These are phyloP conservation scores for Vanessa atalanta DNA, from an alignment of 1,140 invertebrate species.

Conservation along the genomic window DNA sequence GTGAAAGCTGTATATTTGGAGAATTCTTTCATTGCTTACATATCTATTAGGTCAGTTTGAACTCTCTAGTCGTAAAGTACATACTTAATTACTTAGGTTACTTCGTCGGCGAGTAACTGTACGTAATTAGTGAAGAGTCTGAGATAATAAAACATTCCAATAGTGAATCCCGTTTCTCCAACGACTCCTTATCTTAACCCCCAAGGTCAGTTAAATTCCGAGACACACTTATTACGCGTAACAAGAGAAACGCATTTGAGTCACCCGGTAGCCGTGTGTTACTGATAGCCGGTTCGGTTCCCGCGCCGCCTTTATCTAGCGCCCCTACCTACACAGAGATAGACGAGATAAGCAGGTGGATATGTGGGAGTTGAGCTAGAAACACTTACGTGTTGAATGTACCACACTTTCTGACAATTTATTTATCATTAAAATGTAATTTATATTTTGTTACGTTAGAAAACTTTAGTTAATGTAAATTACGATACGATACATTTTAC, in stretches of 20 bases:
- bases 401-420: slow-evolving; percentile 26
- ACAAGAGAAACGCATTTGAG: slow-evolving; percentile 75
- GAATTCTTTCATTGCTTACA: slow-evolving; percentile 24
- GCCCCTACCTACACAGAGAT: slow-evolving; percentile 56
- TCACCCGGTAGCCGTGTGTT: slow-evolving; percentile 56
- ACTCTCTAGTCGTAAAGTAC: slow-evolving; percentile 36
- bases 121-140: slow-evolving; percentile 35
- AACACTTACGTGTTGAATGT: slow-evolving; percentile 36
- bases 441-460: slow-evolving; percentile 6
- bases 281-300: slow-evolving; percentile 54
- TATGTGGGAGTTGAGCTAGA: slow-evolving; percentile 47
- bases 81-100: slow-evolving; percentile 26
- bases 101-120: slow-evolving; percentile 32
- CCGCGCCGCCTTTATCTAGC: slow-evolving; percentile 47
- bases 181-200: slow-evolving; percentile 37
- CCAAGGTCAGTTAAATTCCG: slow-evolving; percentile 50
- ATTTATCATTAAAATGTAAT: slow-evolving; percentile 23
- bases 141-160: slow-evolving; percentile 55
- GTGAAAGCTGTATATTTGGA: slow-evolving; percentile 27
- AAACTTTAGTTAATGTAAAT: slow-evolving; percentile 3
- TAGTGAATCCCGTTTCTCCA: slow-evolving; percentile 45
- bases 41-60: slow-evolving; percentile 27
- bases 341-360: slow-evolving; percentile 60
- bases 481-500: slow-evolving; percentile 4
- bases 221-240: slow-evolving; percentile 55